Percentiles rank a stretch among this genome's conserved stretches.
phyloP scores from a whole-genome alignment of 2,888 invertebrate species.

The Acanthosepion pharaonis region DNA sequence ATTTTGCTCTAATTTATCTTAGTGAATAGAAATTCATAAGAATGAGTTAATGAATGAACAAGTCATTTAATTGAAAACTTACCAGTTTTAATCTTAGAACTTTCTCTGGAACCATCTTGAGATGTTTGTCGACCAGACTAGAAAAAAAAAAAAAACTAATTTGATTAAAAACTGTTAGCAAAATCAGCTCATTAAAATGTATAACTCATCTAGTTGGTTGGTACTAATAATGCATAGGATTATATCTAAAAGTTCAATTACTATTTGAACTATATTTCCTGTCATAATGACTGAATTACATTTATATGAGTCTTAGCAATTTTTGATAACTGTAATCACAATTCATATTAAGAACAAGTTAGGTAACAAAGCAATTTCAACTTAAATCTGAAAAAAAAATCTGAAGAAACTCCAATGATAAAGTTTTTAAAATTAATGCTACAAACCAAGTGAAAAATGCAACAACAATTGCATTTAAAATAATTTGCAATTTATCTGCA shows the following conservation, averaged over 20 bases:
- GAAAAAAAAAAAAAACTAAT: neutral
- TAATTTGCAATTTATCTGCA: no score
- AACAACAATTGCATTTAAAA: neutral
- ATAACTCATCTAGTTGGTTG: no score
- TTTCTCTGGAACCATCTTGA: conserved; percentile 37
- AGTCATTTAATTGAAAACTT: conserved; percentile 37
- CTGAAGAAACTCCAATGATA: neutral
- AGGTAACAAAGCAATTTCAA: neutral
- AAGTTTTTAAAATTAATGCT: neutral
- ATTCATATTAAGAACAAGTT: neutral
- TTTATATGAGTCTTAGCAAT: neutral
- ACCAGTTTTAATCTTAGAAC: conserved; percentile 8
- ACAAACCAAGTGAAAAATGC: neutral
- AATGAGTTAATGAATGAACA: neutral
- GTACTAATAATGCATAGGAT: no score
- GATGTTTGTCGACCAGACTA: conserved; percentile 41
- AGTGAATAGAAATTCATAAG: neutral
- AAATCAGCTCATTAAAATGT: no score
- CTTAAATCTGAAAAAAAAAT: neutral
- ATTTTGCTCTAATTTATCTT: neutral
- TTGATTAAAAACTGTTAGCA: no score
- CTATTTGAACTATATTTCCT: neutral
- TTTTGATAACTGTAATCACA: neutral
- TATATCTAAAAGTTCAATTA: neutral
- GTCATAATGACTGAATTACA: neutral